phyloP scores from a whole-genome alignment of 92 coral and sea anemone species.

The Desmophyllum pertusum region DNA sequence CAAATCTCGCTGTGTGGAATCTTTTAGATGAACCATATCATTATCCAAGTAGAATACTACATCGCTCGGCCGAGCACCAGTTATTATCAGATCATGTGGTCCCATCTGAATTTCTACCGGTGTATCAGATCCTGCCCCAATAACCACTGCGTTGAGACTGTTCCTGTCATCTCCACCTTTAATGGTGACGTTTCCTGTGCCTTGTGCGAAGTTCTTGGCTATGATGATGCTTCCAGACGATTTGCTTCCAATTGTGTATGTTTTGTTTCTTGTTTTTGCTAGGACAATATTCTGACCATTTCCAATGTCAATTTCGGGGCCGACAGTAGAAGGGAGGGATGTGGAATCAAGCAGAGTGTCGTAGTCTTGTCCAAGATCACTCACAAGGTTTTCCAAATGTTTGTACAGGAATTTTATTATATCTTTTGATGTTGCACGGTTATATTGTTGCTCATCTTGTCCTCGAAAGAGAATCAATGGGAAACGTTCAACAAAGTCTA shows the following conservation, averaged over 20 bases:
- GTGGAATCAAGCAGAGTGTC: conserved; percentile 43
- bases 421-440: neutral
- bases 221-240: conserved; percentile 35
- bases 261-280: conserved; percentile 31
- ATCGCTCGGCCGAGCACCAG: conserved; percentile 21
- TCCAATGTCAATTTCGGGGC: conserved; percentile 34
- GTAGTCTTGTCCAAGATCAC: conserved; percentile 14
- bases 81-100: conserved; percentile 25
- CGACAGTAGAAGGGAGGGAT: conserved; percentile 10
- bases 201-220: conserved; percentile 22
- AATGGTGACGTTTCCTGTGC: conserved; percentile 10
- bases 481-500: conserved; percentile 38
- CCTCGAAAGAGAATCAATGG: conserved; percentile 26
- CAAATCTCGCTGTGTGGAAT: no score
- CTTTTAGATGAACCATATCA: neutral
- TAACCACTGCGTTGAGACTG: conserved; percentile 22
- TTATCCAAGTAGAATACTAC: neutral
- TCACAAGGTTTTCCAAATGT: conserved; percentile 14
- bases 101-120: conserved; percentile 19
- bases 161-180: neutral
- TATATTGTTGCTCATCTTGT: conserved; percentile 15
- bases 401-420: conserved; percentile 8
- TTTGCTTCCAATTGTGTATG: conserved; percentile 22
- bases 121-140: conserved; percentile 31
- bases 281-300: conserved; percentile 44